Evolutionary conservation across 2,888 invertebrate genomes (phyloP).

Genomic region (Malthinus seriepunctatus): DNA sequence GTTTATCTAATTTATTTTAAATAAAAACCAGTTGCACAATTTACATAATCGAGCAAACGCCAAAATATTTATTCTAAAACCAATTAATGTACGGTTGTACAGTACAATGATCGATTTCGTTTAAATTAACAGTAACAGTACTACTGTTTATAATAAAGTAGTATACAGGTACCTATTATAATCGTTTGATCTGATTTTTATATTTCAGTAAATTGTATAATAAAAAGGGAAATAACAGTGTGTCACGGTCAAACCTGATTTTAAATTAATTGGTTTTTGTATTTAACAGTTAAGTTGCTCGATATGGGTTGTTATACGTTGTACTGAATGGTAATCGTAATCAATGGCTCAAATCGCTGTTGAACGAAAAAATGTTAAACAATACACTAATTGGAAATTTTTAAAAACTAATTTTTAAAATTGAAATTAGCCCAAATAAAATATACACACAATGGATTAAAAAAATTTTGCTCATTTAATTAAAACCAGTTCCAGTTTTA

Average conservation of each 20-base stretch:
- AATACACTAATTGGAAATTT: neutral
- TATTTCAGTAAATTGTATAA: neutral
- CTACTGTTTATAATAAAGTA: no score
- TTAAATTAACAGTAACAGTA: no score
- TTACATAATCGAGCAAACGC: no score
- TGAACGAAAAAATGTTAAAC: neutral
- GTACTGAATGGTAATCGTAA: neutral
- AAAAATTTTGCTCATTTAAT: neutral
- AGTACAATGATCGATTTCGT: no score
- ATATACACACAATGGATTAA: neutral
- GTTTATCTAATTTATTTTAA: no score
- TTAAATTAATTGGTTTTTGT: neutral
- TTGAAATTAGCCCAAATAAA: neutral
- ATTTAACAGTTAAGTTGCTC: neutral
- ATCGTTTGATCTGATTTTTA: no score
- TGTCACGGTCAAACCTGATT: conserved; percentile 6
- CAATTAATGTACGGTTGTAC: no score
- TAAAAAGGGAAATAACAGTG: neutral
- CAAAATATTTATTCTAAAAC: no score
- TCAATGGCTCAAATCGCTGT: neutral
- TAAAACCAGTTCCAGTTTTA: conserved; percentile 25
- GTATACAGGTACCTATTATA: no score
- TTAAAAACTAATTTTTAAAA: neutral
- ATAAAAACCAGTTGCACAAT: no score
- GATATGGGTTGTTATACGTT: neutral